Evolutionary conservation across 2,113 vertebrate genomes (phyloP).

Genomic region (Amia ocellicauda): DNA sequence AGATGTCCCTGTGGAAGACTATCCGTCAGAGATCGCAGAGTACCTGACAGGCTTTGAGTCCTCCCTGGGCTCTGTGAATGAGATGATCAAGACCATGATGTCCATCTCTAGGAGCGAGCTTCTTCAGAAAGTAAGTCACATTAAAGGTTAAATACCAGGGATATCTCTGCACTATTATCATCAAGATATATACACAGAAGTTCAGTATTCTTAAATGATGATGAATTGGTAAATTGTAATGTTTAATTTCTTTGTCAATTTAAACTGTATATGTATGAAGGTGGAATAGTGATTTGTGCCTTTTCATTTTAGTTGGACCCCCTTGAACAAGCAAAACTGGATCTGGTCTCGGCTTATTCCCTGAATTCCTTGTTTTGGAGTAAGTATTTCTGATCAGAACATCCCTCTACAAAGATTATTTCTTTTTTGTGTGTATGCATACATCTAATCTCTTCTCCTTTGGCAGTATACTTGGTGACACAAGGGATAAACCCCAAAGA

Average conservation of each 20-base stretch:
- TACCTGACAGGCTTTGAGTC: conserved; percentile 78
- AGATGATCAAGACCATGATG: conserved; percentile 82
- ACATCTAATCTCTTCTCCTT: conserved; percentile 17
- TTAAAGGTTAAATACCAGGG: too few species aligned
- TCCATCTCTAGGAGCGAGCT: conserved; percentile 79
- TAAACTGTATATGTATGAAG: too few species aligned
- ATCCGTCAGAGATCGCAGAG: conserved; percentile 89
- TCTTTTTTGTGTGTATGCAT: not conserved
- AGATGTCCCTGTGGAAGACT: conserved; percentile 68
- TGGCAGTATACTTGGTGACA: conserved; percentile 86
- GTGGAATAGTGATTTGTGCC: too few species aligned
- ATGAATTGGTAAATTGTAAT: too few species aligned
- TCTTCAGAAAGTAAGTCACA: conserved; percentile 76
- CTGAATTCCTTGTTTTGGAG: conserved; percentile 98
- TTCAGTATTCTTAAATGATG: too few species aligned
- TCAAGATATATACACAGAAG: too few species aligned
- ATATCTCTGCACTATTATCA: too few species aligned
- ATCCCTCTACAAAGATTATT: not conserved
- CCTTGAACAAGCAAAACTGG: conserved; percentile 92
- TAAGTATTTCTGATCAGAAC: conserved; percentile 58
- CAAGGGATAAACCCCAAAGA: conserved; percentile 94
- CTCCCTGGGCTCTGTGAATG: conserved; percentile 73
- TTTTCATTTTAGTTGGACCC: conserved; percentile 77
- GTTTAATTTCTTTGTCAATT: too few species aligned
- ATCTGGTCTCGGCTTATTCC: conserved; percentile 88